Base-by-base conservation (phyloP, 1,140 invertebrate genomes). In the Papilio helenus region DNA sequence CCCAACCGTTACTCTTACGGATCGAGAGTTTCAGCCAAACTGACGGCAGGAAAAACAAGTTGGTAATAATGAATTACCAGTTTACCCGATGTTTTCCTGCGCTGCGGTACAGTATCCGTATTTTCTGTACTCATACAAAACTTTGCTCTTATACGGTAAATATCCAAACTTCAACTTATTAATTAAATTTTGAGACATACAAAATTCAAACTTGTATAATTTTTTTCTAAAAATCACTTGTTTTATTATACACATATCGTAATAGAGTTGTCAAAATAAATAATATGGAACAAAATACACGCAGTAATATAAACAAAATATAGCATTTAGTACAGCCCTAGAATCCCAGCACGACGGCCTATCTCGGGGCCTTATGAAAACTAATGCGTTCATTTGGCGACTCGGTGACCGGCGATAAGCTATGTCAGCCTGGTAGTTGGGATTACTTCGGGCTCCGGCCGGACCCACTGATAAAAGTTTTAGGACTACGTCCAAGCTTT, bases 371-470 rank as follows among this genome's bases (percentile, higher is more conserved):
- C 88, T 89, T 89, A 88, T 89, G 87, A 89, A 88, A 87, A 89
- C 87, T 89, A 89, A 89, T 89, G 87, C 86, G 86, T 89, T 88
- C 85, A 88, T 89, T 89, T 88, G 87, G 83, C 87, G 85, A 83
- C 83, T 81, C 76, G 76, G 79, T 81, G 80, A 86, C 82, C 82
- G 76, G 80, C 86, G 88, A 88, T 89, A 88, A 88, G 87, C 87
- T 82, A 84, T 83, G 88, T 86, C 86, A 83, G 81, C 84, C 88
- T 86, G 84, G 76, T 77, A 77, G 76, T 77, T 81, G 72, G 82
- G 82, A 83, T 83, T 88, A 85, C 82, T 80, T 80, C 80, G 79
- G 87, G 84, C 74, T 58, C 79, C 82, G 76, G 68, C 18, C 55
- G 76, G 76, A 76, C 74, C 73, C 51, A 42, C 76, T 77, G 76